Evolutionary conservation across 2,888 invertebrate species (phyloP).

Genomic region (Drosophila imparisetae): DNA sequence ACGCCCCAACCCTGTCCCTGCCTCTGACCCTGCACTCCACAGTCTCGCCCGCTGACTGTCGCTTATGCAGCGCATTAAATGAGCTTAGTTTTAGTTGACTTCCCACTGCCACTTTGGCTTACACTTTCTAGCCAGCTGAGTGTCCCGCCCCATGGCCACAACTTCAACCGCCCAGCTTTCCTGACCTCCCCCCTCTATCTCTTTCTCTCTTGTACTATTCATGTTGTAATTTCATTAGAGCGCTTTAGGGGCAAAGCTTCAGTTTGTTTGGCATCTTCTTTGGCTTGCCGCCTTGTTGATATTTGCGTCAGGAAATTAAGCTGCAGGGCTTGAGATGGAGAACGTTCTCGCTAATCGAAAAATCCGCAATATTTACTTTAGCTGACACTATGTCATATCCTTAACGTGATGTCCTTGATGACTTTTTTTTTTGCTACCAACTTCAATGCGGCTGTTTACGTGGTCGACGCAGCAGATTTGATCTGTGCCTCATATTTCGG

Average conservation of each 20-base stretch:
- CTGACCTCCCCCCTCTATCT: not conserved
- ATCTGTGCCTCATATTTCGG: constrained; percentile 29
- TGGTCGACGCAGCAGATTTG: constrained; percentile 20
- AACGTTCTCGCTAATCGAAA: constrained; percentile 54
- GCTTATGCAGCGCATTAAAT: constrained; percentile 77
- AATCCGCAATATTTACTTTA: constrained; percentile 49
- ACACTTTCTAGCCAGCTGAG: constrained; percentile 45
- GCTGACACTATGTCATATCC: constrained; percentile 15
- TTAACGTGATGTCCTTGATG: constrained; percentile 13
- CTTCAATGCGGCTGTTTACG: not conserved
- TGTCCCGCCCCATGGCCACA: constrained; percentile 21
- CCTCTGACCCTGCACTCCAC: not conserved
- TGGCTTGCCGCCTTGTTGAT: constrained; percentile 62
- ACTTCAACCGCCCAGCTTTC: not conserved
- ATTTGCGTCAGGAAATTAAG: constrained; percentile 75
- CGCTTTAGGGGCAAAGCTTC: constrained; percentile 53
- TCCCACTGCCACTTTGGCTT: constrained; percentile 77
- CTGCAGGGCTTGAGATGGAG: constrained; percentile 56
- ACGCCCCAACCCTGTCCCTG: not conserved
- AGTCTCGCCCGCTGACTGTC: constrained; percentile 30
- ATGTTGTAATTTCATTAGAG: constrained; percentile 73
- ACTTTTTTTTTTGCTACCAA: constrained; percentile 1
- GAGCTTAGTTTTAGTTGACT: constrained; percentile 80
- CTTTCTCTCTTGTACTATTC: not conserved
- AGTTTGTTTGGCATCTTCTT: constrained; percentile 53